Conservation (phyloP, 1,140 invertebrate genomes). For the Drosophila parvula region DNA sequence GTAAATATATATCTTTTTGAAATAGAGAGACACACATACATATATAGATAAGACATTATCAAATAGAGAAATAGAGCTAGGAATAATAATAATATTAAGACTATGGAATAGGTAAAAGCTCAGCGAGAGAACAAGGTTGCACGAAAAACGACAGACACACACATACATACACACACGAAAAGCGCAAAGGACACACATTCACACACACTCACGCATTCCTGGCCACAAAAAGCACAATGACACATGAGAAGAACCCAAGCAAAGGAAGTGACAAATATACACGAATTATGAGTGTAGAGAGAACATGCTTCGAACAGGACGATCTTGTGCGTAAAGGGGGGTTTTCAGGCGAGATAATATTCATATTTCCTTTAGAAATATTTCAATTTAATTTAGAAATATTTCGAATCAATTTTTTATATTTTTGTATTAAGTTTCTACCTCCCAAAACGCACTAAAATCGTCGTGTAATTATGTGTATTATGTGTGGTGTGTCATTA, state of each 20-base stretch:
- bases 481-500: slow-evolving; percentile 13
- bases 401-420: neutral
- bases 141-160: slow-evolving; percentile 35
- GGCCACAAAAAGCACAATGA: slow-evolving; percentile 45
- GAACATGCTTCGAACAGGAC: slow-evolving; percentile 26
- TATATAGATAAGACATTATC: slow-evolving; percentile 52
- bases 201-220: slow-evolving; percentile 38
- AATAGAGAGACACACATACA: slow-evolving; percentile 66
- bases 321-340: slow-evolving; percentile 15
- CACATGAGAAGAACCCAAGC: slow-evolving; percentile 50
- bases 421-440: too few relatives aligned
- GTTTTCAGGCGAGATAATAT: neutral
- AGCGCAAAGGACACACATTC: slow-evolving; percentile 37
- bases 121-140: slow-evolving; percentile 18
- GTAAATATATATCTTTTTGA: slow-evolving; percentile 26
- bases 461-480: slow-evolving; percentile 8
- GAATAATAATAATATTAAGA: slow-evolving; percentile 35
- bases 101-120: slow-evolving; percentile 40
- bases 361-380: neutral
- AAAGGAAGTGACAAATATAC: slow-evolving; percentile 37
- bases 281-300: slow-evolving; percentile 30
- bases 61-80: slow-evolving; percentile 49
- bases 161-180: slow-evolving; percentile 45
- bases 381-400: neutral
- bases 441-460: slow-evolving; percentile 7